Conservation (phyloP, 2,113 vertebrate species). For the Charadrius vociferus region DNA sequence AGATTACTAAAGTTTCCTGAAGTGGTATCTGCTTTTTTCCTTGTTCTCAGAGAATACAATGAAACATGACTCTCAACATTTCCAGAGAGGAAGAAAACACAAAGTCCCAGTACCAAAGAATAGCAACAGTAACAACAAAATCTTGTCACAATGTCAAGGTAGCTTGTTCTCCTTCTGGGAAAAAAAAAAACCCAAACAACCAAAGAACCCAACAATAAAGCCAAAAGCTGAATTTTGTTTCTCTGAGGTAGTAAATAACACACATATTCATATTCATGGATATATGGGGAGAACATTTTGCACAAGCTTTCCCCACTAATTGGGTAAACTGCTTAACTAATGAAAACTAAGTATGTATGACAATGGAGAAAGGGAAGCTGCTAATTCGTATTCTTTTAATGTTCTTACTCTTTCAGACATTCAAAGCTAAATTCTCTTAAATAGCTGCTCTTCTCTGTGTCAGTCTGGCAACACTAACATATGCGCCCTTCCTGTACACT, state of each 20-base stretch:
- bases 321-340: background rate
- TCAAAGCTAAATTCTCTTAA: background rate
- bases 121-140: background rate
- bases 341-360: background rate
- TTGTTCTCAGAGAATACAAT: background rate
- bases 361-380: background rate
- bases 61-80: background rate
- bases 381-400: background rate
- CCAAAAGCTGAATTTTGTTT: background rate
- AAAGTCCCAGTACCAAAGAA: background rate
- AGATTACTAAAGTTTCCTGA: background rate
- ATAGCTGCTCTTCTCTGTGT: background rate
- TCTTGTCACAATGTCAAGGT: background rate
- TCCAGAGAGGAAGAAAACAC: constrained; percentile 4
- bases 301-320: background rate
- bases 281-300: background rate
- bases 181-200: background rate
- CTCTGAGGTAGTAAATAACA: background rate
- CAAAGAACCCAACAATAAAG: background rate
- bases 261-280: background rate
- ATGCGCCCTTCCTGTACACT: background rate
- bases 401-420: background rate
- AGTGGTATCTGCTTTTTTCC: background rate
- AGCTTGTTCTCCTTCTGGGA: background rate
- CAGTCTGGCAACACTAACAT: background rate